Evolutionary conservation across 2,888 invertebrate species (phyloP).

Genomic region (Ophioninae sp.): DNA sequence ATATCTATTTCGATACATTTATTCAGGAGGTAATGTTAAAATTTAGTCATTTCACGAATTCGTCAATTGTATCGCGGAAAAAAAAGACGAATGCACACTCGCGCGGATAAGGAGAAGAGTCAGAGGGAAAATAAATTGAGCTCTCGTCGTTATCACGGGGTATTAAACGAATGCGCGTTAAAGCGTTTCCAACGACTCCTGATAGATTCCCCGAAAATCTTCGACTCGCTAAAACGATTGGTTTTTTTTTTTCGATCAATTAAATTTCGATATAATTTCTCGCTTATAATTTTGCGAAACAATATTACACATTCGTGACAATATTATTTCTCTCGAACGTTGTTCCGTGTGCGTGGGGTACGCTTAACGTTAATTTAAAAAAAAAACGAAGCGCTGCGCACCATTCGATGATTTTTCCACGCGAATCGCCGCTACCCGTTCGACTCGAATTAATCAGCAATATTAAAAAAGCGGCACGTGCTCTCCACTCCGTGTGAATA

Average conservation of each 20-base stretch:
- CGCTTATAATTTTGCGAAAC: background rate
- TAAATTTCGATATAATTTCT: background rate
- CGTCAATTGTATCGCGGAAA: conserved; percentile 42
- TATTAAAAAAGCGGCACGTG: background rate
- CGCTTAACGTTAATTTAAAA: background rate
- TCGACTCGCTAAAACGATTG: background rate
- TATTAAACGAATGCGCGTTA: background rate
- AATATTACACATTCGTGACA: background rate
- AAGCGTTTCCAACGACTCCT: background rate
- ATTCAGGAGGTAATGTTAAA: conserved; percentile 75
- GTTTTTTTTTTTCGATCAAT: background rate
- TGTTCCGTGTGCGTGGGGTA: background rate
- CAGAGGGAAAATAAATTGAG: conserved; percentile 34
- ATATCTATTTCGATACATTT: conserved; percentile 75
- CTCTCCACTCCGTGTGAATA: background rate
- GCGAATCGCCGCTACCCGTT: background rate
- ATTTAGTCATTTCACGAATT: conserved; percentile 76
- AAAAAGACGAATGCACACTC: conserved; percentile 7
- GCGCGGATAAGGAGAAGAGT: background rate
- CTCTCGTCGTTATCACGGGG: conserved; percentile 22
- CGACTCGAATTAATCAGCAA: conserved; percentile 14
- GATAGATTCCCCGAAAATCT: background rate
- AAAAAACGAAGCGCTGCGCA: background rate
- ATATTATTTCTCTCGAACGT: background rate
- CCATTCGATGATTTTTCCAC: background rate